Evolutionary conservation across 2,113 vertebrate species (phyloP), one percentile per base, ranked within the genome.

Genomic region (Psilopsiagon aymara): DNA sequence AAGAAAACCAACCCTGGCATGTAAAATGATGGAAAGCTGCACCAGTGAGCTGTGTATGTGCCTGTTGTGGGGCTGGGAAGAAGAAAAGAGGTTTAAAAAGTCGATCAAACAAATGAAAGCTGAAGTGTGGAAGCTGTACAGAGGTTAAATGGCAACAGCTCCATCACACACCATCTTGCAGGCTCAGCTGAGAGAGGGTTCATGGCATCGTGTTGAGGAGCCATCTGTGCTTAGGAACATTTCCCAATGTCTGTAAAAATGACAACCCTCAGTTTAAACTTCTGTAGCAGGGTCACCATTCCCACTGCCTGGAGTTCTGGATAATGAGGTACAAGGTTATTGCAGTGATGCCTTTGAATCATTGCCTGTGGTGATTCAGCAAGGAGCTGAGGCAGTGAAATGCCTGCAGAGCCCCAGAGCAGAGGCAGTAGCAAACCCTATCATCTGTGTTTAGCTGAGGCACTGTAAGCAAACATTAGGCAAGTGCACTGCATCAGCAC

Each of bases 401-500:
- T 17, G n/a, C 49, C 37, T 5, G 1, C 55, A 41, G 75, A 86
- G 41, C 59, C 86, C 21, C 0, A 0, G 23, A 18, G 37, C 55
- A 47, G 60, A 35, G 59, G 73, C 76, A 82, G 44, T 0, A 75
- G 74, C 67, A 78, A 70, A 51, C 63, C 24, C 67, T 17, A 9
- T 64, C 85, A 52, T 64, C 92, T 92, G 78, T 85, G 66, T 81
- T 90, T 52, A 31, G 29, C 81, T 81, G 82, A 74, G 73, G 29
- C 84, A 19, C 55, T 29, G 51, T 24, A 28, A 67, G 71, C 68
- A 86, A 83, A 81, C 39, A 28, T 44, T 67, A 47, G 70, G 70
- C 31, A 71, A 97, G 55, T 28, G 51, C 43, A 5, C 8, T 59
- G 23, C 21, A 63, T 20, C 68, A 44, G 11, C 17, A n/a, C 59